phyloP scores from a whole-genome alignment of 1,140 invertebrate species.

The Drosophila azteca region DNA sequence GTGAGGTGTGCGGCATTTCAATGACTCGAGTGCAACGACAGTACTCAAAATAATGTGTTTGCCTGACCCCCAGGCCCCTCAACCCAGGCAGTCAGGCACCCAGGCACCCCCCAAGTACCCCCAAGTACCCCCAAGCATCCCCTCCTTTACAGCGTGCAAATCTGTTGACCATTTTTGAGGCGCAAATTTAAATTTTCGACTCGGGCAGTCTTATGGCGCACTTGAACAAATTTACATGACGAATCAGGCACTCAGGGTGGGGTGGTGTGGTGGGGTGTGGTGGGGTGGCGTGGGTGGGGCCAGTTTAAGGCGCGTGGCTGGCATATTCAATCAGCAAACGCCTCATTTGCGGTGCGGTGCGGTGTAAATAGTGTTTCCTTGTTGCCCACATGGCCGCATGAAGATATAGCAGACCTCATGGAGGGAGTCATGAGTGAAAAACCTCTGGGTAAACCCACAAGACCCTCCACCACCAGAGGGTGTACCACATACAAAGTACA shows the following conservation, averaged over 20 bases:
- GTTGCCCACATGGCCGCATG: background rate
- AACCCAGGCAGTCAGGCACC: conserved; percentile 2
- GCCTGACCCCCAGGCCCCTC: conserved; percentile 35
- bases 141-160: conserved; percentile 43
- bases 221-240: background rate
- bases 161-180: conserved; percentile 69
- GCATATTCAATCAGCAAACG: conserved; percentile 57
- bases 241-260: background rate
- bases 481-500: too few species aligned
- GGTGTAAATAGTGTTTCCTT: background rate
- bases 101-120: background rate
- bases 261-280: background rate
- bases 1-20: conserved; percentile 45
- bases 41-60: conserved; percentile 18
- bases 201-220: conserved; percentile 6
- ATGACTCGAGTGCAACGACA: conserved; percentile 43
- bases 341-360: background rate
- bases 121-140: conserved; percentile 8
- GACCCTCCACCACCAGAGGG: too few species aligned
- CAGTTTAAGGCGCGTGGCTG: conserved; percentile 34
- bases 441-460: too few species aligned
- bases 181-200: conserved; percentile 52
- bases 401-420: background rate
- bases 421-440: background rate
- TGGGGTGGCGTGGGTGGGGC: background rate